Base-by-base conservation (phyloP, 2,113 vertebrate species). In the Callithrix jacchus region DNA sequence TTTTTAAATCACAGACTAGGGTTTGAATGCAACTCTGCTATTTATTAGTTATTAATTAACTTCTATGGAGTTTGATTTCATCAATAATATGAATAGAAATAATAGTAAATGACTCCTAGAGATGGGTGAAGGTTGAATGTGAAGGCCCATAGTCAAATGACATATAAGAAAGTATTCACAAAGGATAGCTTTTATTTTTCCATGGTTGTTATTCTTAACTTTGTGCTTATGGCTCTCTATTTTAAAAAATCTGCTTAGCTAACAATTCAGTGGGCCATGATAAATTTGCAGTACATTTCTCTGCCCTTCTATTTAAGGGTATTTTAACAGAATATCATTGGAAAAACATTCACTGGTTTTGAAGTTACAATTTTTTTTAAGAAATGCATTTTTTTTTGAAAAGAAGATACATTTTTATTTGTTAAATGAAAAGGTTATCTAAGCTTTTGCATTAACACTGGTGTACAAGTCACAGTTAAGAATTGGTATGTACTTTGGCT, bases 331-430 rank as follows among this genome's bases (percentile, higher is more conserved):
- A 71, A 13, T 73, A 70, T 8, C 40, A 54, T 18, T 91, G 54
- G 47, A 91, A 89, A 71, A 21, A 6, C 37, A 66, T 83, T 89
- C 54, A 91, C 9, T 77, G 71, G 17, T 74, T 93, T 16, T 66
- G 49, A 84, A 93, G 32, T 84, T 82, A 25, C 82, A 81, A 47
- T 85, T 10, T 23, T 79, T 95, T 93, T 61, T 71, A 52, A 52
- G n/a, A 90, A 90, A 88, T 70, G 8, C 1, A 0, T 71, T 56
- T 95, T 92, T 95, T 95, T 61, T 94, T 93, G 64, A 87, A 79
- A 93, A 94, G 30, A 14, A 89, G 35, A 23, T 49, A 25, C 74
- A 42, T 70, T 95, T 94, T 96, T 92, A 87, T 11, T 32, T 87
- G 84, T 35, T 25, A 76, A 93, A 80, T 80, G 70, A 82, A 71